Conservation (phyloP, 1,140 invertebrate species). For the Drosophila ambigua region DNA sequence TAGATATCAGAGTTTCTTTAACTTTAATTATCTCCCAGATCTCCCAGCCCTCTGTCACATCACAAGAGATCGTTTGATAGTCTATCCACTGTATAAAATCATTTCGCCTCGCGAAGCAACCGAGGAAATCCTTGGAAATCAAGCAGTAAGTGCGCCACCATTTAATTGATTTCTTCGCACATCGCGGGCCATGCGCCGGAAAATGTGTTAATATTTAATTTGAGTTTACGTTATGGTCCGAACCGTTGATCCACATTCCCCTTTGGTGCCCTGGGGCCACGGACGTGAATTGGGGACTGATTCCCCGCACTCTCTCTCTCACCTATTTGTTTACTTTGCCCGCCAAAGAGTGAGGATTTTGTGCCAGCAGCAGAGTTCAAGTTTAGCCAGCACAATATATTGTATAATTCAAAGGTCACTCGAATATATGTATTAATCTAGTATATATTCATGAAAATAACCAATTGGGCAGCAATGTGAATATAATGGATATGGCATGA, state of each 20-base stretch:
- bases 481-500: constrained; percentile 16
- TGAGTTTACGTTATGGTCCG: constrained; percentile 46
- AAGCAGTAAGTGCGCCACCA: constrained; percentile 19
- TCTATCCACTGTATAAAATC: too few species aligned
- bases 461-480: constrained; percentile 34
- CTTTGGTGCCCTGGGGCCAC: neutral
- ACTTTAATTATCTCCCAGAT: too few species aligned
- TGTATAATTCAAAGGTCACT: constrained; percentile 58
- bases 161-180: constrained; percentile 63
- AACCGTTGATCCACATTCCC: neutral
- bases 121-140: constrained; percentile 21
- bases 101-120: too few species aligned
- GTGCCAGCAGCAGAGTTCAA: constrained; percentile 42
- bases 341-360: constrained; percentile 40
- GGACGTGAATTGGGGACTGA: constrained; percentile 30
- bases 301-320: constrained; percentile 2
- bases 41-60: too few species aligned
- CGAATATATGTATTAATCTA: constrained; percentile 19
- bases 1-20: too few species aligned
- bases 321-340: constrained; percentile 40
- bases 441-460: constrained; percentile 24
- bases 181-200: constrained; percentile 26
- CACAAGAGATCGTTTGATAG: too few species aligned
- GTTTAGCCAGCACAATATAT: constrained; percentile 37
- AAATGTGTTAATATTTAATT: constrained; percentile 63